A percentile compares a stretch with the other conserved stretches of the same genome.
These are phyloP conservation scores for Hybos culiciformis DNA, from an alignment of 2,888 invertebrate genomes.

Conservation along the genomic window DNA sequence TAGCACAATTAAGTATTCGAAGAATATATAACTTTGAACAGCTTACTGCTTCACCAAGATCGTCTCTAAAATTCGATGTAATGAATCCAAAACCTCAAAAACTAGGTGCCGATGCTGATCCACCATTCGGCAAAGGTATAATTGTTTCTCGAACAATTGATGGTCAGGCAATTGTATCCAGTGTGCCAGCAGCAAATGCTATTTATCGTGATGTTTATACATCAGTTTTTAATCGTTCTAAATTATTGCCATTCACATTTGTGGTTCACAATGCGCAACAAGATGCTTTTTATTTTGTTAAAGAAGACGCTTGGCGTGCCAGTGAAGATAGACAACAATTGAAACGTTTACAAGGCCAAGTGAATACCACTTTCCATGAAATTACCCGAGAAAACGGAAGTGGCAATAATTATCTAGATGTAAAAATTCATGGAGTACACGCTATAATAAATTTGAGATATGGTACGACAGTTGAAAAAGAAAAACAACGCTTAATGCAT, in stretches of 20 bases:
- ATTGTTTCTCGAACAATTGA: slow-evolving; percentile 67
- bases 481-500: slow-evolving; percentile 74
- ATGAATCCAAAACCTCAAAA: slow-evolving; percentile 60
- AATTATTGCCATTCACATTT: slow-evolving; percentile 73
- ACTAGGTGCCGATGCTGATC: slow-evolving; percentile 72
- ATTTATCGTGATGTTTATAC: slow-evolving; percentile 87
- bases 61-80: slow-evolving; percentile 65
- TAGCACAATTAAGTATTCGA: slow-evolving; percentile 65
- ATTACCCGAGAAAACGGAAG: slow-evolving; percentile 54
- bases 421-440: slow-evolving; percentile 81
- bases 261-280: slow-evolving; percentile 79
- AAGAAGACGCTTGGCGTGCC: slow-evolving; percentile 81
- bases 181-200: slow-evolving; percentile 78
- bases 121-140: slow-evolving; percentile 77
- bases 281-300: slow-evolving; percentile 87
- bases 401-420: slow-evolving; percentile 64
- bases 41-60: slow-evolving; percentile 63
- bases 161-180: slow-evolving; percentile 68
- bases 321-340: slow-evolving; percentile 78
- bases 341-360: slow-evolving; percentile 77
- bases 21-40: slow-evolving; percentile 64
- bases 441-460: slow-evolving; percentile 89
- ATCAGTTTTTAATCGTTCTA: slow-evolving; percentile 80
- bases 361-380: slow-evolving; percentile 85
- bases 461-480: slow-evolving; percentile 81